Base-by-base conservation (phyloP, 2,888 invertebrate species). In the Cephus runcator region DNA sequence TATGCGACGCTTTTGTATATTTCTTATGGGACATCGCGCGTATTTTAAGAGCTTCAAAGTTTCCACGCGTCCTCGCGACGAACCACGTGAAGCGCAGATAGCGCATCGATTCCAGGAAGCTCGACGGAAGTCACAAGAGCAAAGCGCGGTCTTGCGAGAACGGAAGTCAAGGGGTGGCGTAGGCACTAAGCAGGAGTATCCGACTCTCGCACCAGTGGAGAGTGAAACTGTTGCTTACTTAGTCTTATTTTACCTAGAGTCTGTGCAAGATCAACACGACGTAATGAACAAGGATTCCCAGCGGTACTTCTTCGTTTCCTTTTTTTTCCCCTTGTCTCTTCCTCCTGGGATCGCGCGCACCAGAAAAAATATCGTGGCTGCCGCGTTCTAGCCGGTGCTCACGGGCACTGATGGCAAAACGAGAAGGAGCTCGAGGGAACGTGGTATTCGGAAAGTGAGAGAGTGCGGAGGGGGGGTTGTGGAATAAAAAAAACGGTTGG, bases 271-370 rank as follows among this genome's bases (percentile, higher is more conserved):
- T 82, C 83, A 82, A 78, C 83, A 81, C 79, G 78, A 71, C 77
- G 78, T 82, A 84, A 84, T 76, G 84, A 82, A 81, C 79, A 75
- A 78, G 78, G 80, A 81, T 81, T 80, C 81, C 82, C 75, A 23
- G 77, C 77, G 75, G 79, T 80, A 15, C 34, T 78, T 78, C 75
- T 76, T 76, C 73, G 69, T 31, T 56, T 23, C 40, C 40, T 9
- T 56, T 56, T 40, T 56, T 56, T 56, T 4, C 33, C 33, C 40
- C 40, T 56, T 9, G 40, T 56, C 23, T 23, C 40, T 56, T 56
- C 40, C 9, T 56, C 40, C 15, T 56, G 40, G 15, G 40, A 15
- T 40, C 40, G 15, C 6, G 40, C 40, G 40, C 40, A 56, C 40
- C 40, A 69, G 76, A 79, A 69, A 80, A 83, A 82, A 81, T 79